Base-by-base conservation (phyloP, 2,888 invertebrate genomes). In the Epinotia demarniana region DNA sequence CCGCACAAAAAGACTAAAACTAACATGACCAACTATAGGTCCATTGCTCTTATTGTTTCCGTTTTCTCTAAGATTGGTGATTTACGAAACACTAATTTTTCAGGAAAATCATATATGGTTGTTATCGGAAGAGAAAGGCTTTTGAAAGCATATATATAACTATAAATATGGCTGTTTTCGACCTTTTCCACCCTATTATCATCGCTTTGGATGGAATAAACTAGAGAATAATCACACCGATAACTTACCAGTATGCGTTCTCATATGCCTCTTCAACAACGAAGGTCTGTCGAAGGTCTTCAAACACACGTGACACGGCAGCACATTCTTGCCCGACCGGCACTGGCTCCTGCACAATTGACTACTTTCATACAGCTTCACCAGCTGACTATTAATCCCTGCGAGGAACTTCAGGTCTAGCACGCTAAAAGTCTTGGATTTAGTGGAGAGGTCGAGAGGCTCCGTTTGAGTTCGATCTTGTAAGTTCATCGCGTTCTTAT, bases 251-350 rank as follows among this genome's bases (percentile, higher is more conserved):
- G 96, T 96, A 83, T 96, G 96, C 0, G 96, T 96, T 69, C 96
- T 88, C 90, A 96, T 94, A 82, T 96, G 96, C 78, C 96, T 87
- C 80, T 96, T 96, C 78, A 96, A 84, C 74, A 96, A 84, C 1
- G 96, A 96, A 0, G 96, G 96, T 63, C 96, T 89, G 81, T 96
- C 96, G 81, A 96, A 96, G 27, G 95, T 95, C 89, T 96, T 96
- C 66, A 95, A 90, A 81, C 96, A 96, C 0, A 95, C 95, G 60
- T 95, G 95, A 81, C 96, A 96, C 0, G 94, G 93, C 70, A 94
- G 83, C 8, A 92, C 86, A 57, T 90, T 92, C 83, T 93, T 93
- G 75, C 77, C 71, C 18, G 61, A 19, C 53, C 76, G 18, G 27
- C 63, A 57, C 8, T 84, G 83, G 46, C 84, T 86, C 33, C 80